Base-by-base conservation (phyloP, 2,888 invertebrate species). In the Epinotia demarniana region DNA sequence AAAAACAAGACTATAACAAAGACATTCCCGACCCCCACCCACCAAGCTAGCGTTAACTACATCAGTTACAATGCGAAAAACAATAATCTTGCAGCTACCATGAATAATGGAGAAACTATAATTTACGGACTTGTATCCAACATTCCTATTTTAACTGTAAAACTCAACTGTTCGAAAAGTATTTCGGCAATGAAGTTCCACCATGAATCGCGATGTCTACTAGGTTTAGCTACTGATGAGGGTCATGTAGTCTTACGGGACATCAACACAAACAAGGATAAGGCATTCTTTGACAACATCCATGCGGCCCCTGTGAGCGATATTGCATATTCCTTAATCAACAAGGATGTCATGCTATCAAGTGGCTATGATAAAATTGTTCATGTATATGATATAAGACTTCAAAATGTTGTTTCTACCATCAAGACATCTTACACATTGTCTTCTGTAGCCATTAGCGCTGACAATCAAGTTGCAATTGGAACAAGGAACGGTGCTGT, bases 281-380 rank as follows among this genome's bases (percentile, higher is more conserved):
- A 90, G 85, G 90, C 86, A 9, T 89, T 87, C 77, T 92, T 93
- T 87, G 92, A 93, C 80, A 92, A 92, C 81, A 91, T 94, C 8
- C 95, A 95, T 80, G 93, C 94, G 19, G 95, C 95, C 3, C 94
- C 95, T 2, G 94, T 95, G n/a, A 95, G 95, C 79, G 94, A 95
- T 79, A 89, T 95, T 75, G 87, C 92, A 49, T 95, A 93, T 85
- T 95, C 95, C 0, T 92, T 95, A 0, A 89, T 95, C 12, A 95
- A 95, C 80, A 89, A 90, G 77, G 95, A 95, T 85, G 92, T 95
- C 0, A 86, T 95, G 84, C 82, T 95, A 5, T 95, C 95, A 0
- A 88, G 94, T 80, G 95, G 95, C 0, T 92, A 91, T 79, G 95
- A 96, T 83, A 94, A 95, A 81, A 90, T 93, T 67, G 92, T 95